Evolutionary conservation across 1,140 invertebrate genomes (phyloP).

Genomic region (Laupala kohalensis): DNA sequence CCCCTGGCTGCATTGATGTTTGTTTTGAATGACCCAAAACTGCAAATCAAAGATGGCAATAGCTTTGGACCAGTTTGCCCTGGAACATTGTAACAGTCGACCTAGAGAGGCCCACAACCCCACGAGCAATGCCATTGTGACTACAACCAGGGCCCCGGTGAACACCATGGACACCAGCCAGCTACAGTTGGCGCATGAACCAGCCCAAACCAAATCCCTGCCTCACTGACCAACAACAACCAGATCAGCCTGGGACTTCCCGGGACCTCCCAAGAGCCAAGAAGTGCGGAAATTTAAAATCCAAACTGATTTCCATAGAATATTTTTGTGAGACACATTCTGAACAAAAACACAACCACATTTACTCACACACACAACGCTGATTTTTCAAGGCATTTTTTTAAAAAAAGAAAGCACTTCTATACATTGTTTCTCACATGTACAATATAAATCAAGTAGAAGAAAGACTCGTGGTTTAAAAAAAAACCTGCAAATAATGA

Average conservation of each 20-base stretch:
- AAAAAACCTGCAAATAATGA: neutral
- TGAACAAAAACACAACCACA: neutral
- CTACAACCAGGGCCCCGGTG: neutral
- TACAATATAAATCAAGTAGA: neutral
- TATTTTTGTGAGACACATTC: neutral
- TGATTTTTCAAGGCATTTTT: neutral
- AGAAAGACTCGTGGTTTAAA: neutral
- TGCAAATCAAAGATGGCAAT: neutral
- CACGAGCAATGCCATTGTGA: neutral
- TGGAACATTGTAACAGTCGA: neutral
- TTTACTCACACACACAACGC: neutral
- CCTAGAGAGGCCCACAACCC: neutral
- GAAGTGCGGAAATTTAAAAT: neutral
- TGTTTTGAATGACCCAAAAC: neutral
- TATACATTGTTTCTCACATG: neutral
- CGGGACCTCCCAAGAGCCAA: neutral
- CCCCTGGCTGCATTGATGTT: neutral
- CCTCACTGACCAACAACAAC: neutral
- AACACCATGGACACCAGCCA: neutral
- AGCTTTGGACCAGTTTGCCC: neutral
- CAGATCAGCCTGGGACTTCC: neutral
- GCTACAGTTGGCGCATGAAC: neutral
- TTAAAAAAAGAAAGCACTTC: neutral
- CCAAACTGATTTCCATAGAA: neutral
- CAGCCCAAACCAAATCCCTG: neutral